Evolutionary conservation across 2,113 vertebrate species (phyloP).

Genomic region (Carlito syrichta): DNA sequence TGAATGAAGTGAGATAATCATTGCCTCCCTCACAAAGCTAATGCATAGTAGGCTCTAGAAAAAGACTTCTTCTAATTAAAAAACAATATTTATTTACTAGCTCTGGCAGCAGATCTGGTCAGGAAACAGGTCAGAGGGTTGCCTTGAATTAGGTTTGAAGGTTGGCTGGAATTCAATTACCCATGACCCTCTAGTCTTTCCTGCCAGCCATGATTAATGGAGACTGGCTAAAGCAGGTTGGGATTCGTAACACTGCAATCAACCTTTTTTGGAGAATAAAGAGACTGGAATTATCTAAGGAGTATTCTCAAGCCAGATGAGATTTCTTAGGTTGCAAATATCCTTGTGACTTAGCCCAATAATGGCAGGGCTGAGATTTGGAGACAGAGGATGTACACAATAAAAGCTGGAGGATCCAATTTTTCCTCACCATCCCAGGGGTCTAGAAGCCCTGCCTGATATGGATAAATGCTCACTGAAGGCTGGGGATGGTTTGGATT

Average conservation of each 20-base stretch:
- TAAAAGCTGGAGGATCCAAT: neutral
- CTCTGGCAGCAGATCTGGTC: slow-evolving; percentile 38
- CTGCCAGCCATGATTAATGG: slow-evolving; percentile 70
- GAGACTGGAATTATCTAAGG: slow-evolving; percentile 3
- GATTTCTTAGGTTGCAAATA: slow-evolving; percentile 35
- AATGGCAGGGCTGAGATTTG: neutral
- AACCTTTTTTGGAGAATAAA: slow-evolving; percentile 26
- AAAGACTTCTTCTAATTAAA: slow-evolving; percentile 30
- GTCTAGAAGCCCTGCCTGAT: neutral
- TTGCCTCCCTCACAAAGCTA: neutral
- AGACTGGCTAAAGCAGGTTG: slow-evolving; percentile 23
- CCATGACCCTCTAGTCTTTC: slow-evolving; percentile 63
- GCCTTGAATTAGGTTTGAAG: slow-evolving; percentile 70
- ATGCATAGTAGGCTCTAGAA: slow-evolving; percentile 43
- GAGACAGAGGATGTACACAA: neutral
- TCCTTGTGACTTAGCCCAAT: neutral
- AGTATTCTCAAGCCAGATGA: neutral
- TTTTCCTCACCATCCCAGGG: neutral
- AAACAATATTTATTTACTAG: slow-evolving; percentile 56
- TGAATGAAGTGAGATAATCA: neutral
- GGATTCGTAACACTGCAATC: slow-evolving; percentile 13
- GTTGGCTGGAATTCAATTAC: slow-evolving; percentile 75
- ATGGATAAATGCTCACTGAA: neutral
- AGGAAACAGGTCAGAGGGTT: slow-evolving; percentile 62
- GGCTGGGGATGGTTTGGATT: neutral